Percentiles rank a stretch among this genome's conserved stretches.
phyloP scores from a whole-genome alignment of 1,140 invertebrate species.

The Drosophila sp. region DNA sequence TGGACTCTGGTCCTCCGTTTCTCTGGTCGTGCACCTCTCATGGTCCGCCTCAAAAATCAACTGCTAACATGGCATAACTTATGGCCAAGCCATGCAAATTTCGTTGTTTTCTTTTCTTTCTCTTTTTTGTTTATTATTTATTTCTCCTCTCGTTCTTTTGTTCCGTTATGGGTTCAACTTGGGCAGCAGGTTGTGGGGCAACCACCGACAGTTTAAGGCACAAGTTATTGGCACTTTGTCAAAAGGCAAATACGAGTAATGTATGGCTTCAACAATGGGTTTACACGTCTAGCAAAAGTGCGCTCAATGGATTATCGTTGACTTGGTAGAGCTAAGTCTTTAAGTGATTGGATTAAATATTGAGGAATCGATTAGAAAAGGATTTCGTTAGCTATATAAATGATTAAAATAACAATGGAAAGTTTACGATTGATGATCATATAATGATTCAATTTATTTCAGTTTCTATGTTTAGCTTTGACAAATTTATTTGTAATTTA shows the following conservation, averaged over 20 bases:
- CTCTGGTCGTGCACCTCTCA: slow-evolving; percentile 32
- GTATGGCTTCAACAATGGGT: not conserved
- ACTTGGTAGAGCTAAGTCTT: not conserved
- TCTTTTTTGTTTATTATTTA: not conserved
- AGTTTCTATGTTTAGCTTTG: no score
- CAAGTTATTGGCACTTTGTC: slow-evolving; percentile 81
- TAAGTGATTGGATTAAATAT: not conserved
- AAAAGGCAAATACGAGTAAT: slow-evolving; percentile 36
- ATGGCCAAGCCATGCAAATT: slow-evolving; percentile 70
- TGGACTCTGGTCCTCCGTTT: slow-evolving; percentile 13
- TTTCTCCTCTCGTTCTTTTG: slow-evolving; percentile 8
- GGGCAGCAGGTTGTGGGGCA: slow-evolving; percentile 23
- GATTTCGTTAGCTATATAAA: no score
- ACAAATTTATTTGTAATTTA: not conserved
- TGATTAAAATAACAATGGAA: no score
- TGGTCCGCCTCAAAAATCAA: slow-evolving; percentile 68
- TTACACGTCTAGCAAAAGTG: slow-evolving; percentile 25
- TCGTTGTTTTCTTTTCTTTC: slow-evolving; percentile 22
- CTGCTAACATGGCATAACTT: slow-evolving; percentile 83
- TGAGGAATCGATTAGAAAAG: no score
- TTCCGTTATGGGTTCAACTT: slow-evolving; percentile 51
- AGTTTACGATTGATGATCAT: no score
- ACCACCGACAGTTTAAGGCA: slow-evolving; percentile 46
- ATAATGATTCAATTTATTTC: no score
- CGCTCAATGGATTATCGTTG: not conserved